These are phyloP conservation scores for Podilymbus podiceps DNA, from an alignment of 2,113 vertebrate species.

Conservation along the genomic window DNA sequence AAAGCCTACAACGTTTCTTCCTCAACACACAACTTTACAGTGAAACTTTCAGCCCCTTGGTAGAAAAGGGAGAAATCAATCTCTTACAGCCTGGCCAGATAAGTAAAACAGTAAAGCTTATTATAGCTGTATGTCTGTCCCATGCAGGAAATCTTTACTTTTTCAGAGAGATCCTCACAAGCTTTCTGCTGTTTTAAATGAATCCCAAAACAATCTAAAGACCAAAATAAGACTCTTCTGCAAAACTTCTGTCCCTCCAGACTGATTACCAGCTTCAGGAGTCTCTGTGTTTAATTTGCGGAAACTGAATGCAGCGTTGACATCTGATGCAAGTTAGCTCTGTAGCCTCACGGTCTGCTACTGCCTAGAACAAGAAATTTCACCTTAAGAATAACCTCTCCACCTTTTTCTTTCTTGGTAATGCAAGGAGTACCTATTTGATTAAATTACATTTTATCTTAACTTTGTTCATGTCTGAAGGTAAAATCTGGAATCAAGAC, in stretches of 20 bases:
- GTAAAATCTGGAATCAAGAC: background rate
- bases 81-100: background rate
- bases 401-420: background rate
- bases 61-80: background rate
- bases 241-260: background rate
- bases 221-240: background rate
- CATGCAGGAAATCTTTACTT: background rate
- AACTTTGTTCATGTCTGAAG: background rate
- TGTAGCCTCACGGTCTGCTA: background rate
- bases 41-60: background rate
- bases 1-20: background rate
- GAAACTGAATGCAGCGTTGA: background rate
- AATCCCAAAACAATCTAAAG: background rate
- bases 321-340: background rate
- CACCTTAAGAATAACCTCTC: background rate
- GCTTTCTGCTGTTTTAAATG: background rate
- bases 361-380: background rate
- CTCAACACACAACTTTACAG: background rate
- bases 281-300: background rate
- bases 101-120: background rate
- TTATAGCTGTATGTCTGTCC: background rate
- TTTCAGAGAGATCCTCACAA: background rate
- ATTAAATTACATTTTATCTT: background rate
- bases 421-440: background rate
- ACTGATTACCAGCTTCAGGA: background rate